Evolutionary conservation across 2,888 invertebrate genomes (phyloP).

Genomic region (Pollenia angustigena): DNA sequence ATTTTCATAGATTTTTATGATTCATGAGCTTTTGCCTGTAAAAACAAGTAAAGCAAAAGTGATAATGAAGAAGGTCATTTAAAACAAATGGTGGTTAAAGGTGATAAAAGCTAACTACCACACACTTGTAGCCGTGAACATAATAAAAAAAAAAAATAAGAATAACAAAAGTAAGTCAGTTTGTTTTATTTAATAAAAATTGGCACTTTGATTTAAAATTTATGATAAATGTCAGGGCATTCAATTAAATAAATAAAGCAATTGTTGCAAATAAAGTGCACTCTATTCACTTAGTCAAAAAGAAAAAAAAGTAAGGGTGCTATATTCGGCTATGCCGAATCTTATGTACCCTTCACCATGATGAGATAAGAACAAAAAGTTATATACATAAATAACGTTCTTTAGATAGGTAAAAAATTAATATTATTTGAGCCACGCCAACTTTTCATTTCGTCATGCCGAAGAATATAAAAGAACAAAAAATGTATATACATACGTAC

Average conservation of each 20-base stretch:
- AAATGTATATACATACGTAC: too few relatives aligned
- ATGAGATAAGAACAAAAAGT: too few relatives aligned
- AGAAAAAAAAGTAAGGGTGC: too few relatives aligned
- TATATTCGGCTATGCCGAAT: too few relatives aligned
- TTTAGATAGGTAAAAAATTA: too few relatives aligned
- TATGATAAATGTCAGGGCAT: not conserved
- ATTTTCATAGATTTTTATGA: constrained; percentile 68
- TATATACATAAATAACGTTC: too few relatives aligned
- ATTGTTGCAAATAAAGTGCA: not conserved
- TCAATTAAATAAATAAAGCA: not conserved
- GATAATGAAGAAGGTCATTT: constrained; percentile 29
- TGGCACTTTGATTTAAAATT: not conserved
- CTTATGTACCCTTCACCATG: too few relatives aligned
- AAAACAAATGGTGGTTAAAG: constrained; percentile 13
- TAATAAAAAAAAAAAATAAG: not conserved
- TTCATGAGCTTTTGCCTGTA: constrained; percentile 42
- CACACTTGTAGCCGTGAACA: not conserved
- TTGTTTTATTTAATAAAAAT: not conserved
- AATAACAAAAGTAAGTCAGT: not conserved
- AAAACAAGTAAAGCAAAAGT: not conserved
- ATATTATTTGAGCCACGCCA: too few relatives aligned
- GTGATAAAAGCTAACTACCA: not conserved
- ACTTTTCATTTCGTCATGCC: too few relatives aligned
- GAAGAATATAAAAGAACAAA: too few relatives aligned
- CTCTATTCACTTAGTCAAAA: too few relatives aligned